Evolutionary conservation across 2,797 vertebrate genomes (phyloP).

Genomic region (Sebastes iracundus): DNA sequence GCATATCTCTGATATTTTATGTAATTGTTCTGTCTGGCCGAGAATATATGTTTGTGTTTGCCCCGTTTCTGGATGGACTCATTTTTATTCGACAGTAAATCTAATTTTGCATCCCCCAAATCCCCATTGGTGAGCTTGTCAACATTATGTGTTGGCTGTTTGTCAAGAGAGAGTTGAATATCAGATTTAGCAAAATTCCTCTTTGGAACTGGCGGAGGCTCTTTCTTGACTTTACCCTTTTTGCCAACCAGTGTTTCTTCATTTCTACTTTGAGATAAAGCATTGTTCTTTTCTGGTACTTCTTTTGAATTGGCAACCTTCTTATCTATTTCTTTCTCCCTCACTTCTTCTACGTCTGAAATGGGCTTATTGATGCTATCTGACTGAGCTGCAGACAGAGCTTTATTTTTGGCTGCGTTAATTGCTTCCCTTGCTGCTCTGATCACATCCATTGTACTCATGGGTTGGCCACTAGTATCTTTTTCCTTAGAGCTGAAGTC

Average conservation of each 20-base stretch:
- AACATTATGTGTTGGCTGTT: conserved; percentile 13
- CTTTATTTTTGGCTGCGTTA: conserved; percentile 71
- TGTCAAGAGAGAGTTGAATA: conserved; percentile 49
- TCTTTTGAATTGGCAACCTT: conserved; percentile 22
- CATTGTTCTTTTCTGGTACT: not conserved
- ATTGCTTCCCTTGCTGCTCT: conserved; percentile 75
- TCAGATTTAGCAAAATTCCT: conserved; percentile 65
- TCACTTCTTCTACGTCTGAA: conserved; percentile 40
- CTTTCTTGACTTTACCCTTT: conserved; percentile 48
- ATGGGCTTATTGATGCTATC: conserved; percentile 36
- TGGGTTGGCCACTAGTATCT: conserved; percentile 30
- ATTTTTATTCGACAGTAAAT: conserved; percentile 38
- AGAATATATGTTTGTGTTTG: conserved; percentile 75
- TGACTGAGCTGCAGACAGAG: conserved; percentile 38
- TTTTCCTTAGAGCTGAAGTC: conserved; percentile 46
- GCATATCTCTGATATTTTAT: conserved; percentile 82
- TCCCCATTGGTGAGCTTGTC: conserved; percentile 36
- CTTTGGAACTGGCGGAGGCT: conserved; percentile 71
- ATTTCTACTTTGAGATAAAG: conserved; percentile 17
- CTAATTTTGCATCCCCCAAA: conserved; percentile 4
- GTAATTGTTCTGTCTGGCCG: conserved; percentile 82
- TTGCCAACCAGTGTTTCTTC: conserved; percentile 11
- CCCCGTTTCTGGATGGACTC: conserved; percentile 52
- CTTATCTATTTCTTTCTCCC: conserved; percentile 36
- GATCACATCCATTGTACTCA: conserved; percentile 69